Evolutionary conservation across 1,140 invertebrate genomes (phyloP), one percentile per base, ranked within the genome.

Genomic region (Berghia stephanieae): DNA sequence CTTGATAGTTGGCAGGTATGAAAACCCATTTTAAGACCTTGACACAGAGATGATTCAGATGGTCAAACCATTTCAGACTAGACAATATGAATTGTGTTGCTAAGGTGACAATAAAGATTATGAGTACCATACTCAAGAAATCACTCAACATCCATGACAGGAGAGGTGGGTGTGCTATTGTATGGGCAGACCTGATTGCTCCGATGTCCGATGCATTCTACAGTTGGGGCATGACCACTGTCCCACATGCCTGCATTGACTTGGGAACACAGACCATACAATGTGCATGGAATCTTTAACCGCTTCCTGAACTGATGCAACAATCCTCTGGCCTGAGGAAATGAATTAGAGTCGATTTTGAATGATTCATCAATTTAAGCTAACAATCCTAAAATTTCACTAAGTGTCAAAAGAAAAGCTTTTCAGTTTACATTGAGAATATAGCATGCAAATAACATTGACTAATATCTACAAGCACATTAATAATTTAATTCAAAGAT

Each of bases 201-300:
- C n/a, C 84, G 82, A 73, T 86, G 84, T 13, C 86, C 86, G 38
- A 84, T 81, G 80, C 88, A 89, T 49, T 88, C 82, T n/a, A 91
- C 87, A 2, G 86, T 84, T 4, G 90, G 90, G 6, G 89, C 89
- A 87, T 97, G 95, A 6, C 93, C 93, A 74, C 94, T 96, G 88
- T 97, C 96, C 96, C 96, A 97, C 91, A 96, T 96, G 4, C 95
- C 96, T 5, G 95, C 94, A 2, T 95, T 95, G 85, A 95, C 96
- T 46, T 94, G 92, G 80, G 94, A 93, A 87, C 96, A 97, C 69
- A 98, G 91, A 13, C 94, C 94, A 18, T 93, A 94, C 36, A 98
- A 87, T 0, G 95, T 95, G 85, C 96, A 98, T 0, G 96, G 96
- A 74, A 98, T 93, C 79, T 93, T 92, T 16, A 94, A 92, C 75